phyloP scores from a whole-genome alignment of 2,888 invertebrate species.

The Chrysolina haemoptera region DNA sequence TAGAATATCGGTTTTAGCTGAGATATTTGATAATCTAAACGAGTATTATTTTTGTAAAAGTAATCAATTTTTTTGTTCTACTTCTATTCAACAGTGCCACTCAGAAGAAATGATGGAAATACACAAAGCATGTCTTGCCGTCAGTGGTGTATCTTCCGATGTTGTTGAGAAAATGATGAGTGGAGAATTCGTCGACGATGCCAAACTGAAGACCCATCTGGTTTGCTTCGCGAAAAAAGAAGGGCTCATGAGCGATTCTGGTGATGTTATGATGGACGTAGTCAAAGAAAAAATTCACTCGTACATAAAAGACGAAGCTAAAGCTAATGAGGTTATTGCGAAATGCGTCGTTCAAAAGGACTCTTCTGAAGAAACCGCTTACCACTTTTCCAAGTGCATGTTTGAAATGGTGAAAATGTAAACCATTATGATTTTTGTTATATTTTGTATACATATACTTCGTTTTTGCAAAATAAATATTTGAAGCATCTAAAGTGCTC shows the following conservation, averaged over 20 bases:
- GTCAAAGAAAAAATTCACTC: slow-evolving; percentile 4
- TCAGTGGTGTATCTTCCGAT: slow-evolving; percentile 4
- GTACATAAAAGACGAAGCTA: neutral
- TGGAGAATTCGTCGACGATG: slow-evolving; percentile 7
- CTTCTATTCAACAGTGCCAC: neutral
- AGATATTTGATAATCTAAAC: too few relatives aligned
- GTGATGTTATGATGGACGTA: slow-evolving; percentile 5
- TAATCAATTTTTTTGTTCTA: too few relatives aligned
- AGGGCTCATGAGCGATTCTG: slow-evolving; percentile 18
- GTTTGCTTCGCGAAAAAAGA: slow-evolving; percentile 17
- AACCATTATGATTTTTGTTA: neutral
- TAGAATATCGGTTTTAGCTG: too few relatives aligned
- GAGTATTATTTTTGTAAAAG: too few relatives aligned
- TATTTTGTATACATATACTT: too few relatives aligned
- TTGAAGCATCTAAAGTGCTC: too few relatives aligned
- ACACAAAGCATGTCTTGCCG: slow-evolving; percentile 1
- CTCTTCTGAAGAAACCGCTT: slow-evolving; percentile 17
- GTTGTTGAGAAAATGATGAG: neutral
- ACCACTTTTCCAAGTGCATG: neutral
- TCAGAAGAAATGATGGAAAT: slow-evolving; percentile 19
- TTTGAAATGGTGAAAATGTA: neutral
- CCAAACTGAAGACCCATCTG: slow-evolving; percentile 15
- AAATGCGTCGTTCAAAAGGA: slow-evolving; percentile 3
- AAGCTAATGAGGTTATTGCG: neutral
- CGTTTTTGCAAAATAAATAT: too few relatives aligned